A percentile compares a stretch with the other conserved stretches of the same genome.
phyloP scores from a whole-genome alignment of 2,797 vertebrate genomes.

The Okamejei kenojei region DNA sequence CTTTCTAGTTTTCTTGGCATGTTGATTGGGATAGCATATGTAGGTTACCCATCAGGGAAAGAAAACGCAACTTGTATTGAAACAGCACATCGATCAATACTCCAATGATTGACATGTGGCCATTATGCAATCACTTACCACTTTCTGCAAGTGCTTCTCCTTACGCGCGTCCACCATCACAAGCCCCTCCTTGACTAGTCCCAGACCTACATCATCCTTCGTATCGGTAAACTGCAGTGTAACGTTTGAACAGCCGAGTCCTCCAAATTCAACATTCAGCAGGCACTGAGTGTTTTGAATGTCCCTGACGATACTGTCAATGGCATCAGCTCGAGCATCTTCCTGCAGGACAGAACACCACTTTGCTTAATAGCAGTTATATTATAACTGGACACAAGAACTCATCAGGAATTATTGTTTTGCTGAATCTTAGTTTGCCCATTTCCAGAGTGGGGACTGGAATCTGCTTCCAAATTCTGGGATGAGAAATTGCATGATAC shows the following conservation, averaged over 20 bases:
- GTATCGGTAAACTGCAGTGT: constrained; percentile 86
- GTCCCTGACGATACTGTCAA: constrained; percentile 87
- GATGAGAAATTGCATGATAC: neutral
- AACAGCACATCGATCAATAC: constrained; percentile 1
- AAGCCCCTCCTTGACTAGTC: constrained; percentile 84
- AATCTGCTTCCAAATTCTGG: neutral
- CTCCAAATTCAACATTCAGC: constrained; percentile 82
- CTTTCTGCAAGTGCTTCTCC: constrained; percentile 88
- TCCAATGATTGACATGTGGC: neutral
- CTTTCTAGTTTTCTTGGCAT: neutral
- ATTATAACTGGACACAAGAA: neutral
- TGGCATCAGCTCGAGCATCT: constrained; percentile 79
- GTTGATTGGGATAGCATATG: neutral
- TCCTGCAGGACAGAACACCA: constrained; percentile 59
- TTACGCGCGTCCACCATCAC: constrained; percentile 93
- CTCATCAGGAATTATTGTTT: neutral
- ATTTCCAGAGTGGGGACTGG: neutral
- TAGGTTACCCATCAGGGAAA: neutral
- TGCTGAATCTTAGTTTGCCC: neutral
- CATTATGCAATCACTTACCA: constrained; percentile 60
- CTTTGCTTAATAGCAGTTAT: neutral
- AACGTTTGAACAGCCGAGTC: constrained; percentile 70
- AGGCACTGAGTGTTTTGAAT: constrained; percentile 95
- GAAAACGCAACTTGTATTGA: neutral
- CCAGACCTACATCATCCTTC: constrained; percentile 87